Evolutionary conservation across 2,113 vertebrate species (phyloP).

Genomic region (Neolamprologus kungweensis): DNA sequence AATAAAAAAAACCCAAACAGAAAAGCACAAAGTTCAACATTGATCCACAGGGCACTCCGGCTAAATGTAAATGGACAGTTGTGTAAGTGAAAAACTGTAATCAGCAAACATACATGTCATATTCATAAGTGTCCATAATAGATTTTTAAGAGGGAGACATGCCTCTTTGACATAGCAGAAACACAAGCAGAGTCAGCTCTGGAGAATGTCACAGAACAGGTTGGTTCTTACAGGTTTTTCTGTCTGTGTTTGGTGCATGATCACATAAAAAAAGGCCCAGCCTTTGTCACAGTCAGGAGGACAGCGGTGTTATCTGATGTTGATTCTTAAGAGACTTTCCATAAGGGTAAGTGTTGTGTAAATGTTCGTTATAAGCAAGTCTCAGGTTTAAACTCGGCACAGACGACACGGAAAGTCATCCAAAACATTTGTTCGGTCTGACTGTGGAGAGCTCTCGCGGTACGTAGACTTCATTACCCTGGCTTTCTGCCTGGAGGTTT

Average conservation of each 20-base stretch:
- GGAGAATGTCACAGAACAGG: slow-evolving; percentile 29
- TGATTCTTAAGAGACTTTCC: not conserved
- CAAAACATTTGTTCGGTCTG: not conserved
- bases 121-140: not conserved
- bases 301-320: not conserved
- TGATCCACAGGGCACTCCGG: not conserved
- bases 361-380: not conserved
- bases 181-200: not conserved
- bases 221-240: not conserved
- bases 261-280: not conserved
- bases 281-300: not conserved
- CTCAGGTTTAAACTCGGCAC: not conserved
- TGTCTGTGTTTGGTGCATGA: not conserved
- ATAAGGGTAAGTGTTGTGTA: not conserved
- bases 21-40: not conserved
- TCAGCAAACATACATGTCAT: not conserved
- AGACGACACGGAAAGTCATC: not conserved
- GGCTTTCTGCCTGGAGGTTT: not conserved
- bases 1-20: accelerated
- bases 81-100: not conserved
- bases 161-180: not conserved
- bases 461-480: not conserved
- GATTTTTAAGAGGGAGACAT: not conserved
- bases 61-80: not conserved
- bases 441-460: not conserved